phyloP scores from a whole-genome alignment of 2,888 invertebrate species.

The Camponotus fellah region DNA sequence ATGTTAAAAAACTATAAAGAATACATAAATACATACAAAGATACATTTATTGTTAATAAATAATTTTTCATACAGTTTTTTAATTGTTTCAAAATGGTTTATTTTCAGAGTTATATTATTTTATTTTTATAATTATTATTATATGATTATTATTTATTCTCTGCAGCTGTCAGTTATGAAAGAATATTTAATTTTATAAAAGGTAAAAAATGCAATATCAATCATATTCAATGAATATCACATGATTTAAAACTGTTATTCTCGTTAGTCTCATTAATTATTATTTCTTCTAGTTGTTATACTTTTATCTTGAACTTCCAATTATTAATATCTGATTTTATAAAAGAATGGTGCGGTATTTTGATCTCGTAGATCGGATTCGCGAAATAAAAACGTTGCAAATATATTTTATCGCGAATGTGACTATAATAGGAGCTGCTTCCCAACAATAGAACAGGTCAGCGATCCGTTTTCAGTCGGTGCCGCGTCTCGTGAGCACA shows the following conservation, averaged over 20 bases:
- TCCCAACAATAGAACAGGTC: slow-evolving; percentile 64
- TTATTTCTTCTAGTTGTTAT: too few species aligned
- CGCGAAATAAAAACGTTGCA: background rate
- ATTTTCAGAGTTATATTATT: background rate
- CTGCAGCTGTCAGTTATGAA: background rate
- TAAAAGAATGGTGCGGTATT: background rate
- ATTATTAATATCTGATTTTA: slow-evolving; percentile 1
- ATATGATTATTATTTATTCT: background rate
- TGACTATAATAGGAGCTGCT: slow-evolving; percentile 44
- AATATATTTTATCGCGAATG: background rate
- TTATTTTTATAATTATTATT: background rate
- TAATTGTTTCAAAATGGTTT: background rate
- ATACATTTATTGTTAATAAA: background rate
- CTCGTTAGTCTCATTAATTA: background rate
- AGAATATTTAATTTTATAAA: background rate
- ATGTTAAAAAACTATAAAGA: background rate
- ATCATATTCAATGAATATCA: too few species aligned
- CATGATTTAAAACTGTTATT: background rate
- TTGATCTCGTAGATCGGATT: background rate
- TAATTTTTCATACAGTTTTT: background rate
- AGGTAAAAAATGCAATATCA: background rate
- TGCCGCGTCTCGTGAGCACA: slow-evolving; percentile 50
- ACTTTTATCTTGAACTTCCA: background rate
- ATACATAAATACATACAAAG: background rate
- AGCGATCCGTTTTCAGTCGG: slow-evolving; percentile 58